These are phyloP conservation scores for Asobara japonica DNA, from an alignment of 1,140 invertebrate genomes.

Conservation along the genomic window DNA sequence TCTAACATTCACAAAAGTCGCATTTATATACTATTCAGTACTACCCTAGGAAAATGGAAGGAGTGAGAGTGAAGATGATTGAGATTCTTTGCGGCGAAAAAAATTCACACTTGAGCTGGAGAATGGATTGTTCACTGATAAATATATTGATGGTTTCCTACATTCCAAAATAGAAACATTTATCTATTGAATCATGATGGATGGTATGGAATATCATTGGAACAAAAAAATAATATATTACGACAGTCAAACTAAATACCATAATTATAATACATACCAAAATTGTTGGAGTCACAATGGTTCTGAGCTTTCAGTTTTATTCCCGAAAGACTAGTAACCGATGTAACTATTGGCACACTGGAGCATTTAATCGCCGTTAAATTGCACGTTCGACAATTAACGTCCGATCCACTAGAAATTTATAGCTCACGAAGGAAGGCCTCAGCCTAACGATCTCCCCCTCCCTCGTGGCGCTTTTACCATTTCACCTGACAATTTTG, in stretches of 20 bases:
- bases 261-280: background rate
- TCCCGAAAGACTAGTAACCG: slow-evolving; percentile 25
- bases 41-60: no score
- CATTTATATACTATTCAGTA: no score
- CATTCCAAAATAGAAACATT: no score
- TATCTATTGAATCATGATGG: no score
- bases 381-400: slow-evolving; percentile 37
- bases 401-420: slow-evolving; percentile 32
- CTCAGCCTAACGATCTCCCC: slow-evolving; percentile 23
- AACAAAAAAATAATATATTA: background rate
- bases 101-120: no score
- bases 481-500: background rate
- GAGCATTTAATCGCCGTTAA: slow-evolving; percentile 35
- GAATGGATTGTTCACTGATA: no score
- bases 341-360: slow-evolving; percentile 22
- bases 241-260: no score
- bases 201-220: background rate
- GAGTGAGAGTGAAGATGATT: no score
- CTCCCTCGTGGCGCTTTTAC: background rate
- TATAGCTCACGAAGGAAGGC: slow-evolving; percentile 32
- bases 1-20: no score
- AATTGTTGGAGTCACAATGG: background rate
- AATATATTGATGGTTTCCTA: no score
- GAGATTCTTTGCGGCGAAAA: no score
- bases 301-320: slow-evolving; percentile 22